Conservation (phyloP, 1,140 invertebrate species). For the Sycophila sp. region DNA sequence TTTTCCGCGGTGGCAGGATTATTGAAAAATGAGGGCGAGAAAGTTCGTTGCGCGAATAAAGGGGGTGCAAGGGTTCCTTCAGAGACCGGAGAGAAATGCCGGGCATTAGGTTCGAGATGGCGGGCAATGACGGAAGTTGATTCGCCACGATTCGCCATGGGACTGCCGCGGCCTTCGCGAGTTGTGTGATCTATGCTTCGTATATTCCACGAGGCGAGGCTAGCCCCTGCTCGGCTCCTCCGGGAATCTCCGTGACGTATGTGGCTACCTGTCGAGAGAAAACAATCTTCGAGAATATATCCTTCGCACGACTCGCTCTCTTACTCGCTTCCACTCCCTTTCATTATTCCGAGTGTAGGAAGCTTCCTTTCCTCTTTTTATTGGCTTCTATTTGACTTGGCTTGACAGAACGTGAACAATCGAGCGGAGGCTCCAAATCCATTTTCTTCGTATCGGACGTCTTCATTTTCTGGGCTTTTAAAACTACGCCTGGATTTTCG, state of each 20-base stretch:
- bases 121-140: slow-evolving; percentile 67
- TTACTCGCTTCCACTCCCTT: neutral
- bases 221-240: slow-evolving; percentile 48
- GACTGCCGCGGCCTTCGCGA: slow-evolving; percentile 57
- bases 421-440: too few species aligned
- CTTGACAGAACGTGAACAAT: too few species aligned
- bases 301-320: slow-evolving; percentile 46
- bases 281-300: slow-evolving; percentile 68
- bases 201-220: slow-evolving; percentile 54
- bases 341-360: slow-evolving; percentile 14
- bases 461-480: too few species aligned
- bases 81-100: slow-evolving; percentile 64
- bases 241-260: slow-evolving; percentile 63
- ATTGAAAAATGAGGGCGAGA: too few species aligned
- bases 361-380: slow-evolving; percentile 19
- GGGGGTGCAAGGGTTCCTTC: slow-evolving; percentile 45
- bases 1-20: too few species aligned
- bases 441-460: neutral
- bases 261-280: slow-evolving; percentile 68
- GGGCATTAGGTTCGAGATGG: slow-evolving; percentile 61
- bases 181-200: slow-evolving; percentile 61
- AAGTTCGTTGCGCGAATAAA: neutral
- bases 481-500: slow-evolving; percentile 5
- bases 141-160: slow-evolving; percentile 62
- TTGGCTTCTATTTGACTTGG: neutral